Evolutionary conservation across 2,888 invertebrate species (phyloP), one percentile per base, ranked within the genome.

Genomic region (Tetramorium bicarinatum): DNA sequence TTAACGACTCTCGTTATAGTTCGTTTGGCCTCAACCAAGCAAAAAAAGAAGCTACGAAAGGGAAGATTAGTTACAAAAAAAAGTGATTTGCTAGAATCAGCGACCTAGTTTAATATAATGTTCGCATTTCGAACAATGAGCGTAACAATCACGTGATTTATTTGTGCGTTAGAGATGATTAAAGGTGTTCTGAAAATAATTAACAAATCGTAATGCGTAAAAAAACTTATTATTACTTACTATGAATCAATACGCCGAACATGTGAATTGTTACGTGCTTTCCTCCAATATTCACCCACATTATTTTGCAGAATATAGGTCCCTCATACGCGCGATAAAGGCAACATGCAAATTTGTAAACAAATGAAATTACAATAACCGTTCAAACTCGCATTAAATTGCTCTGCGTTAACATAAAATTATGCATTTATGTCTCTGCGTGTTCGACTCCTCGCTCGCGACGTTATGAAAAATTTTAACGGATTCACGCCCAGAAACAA

Each of bases 351-450:
- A 79, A 79, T 79, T 56, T 71, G 79, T 71, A 79, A 59, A 72
- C 79, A 79, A 79, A 79, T 56, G 44, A 44, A 72, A 38, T 76
- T 76, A 25, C 38, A 76, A 79, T 79, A 79, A 71, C 44, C 54
- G 47, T 21, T 56, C 21, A 34, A 59, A 56, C 15, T 59, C 41
- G 47, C 34, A 13, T 72, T 72, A 59, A 77, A 79, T 79, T 72
- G 47, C 25, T 38, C 34, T 34, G n/a, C 34, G 59, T 59, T 71
- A 67, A 79, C 44, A 71, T 79, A 79, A 72, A 79, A 72, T 79
- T 59, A 72, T 13, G 13, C 25, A 72, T 72, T 79, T 47, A 72
- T 59, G 47, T 34, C n/a, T 59, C 13, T 25, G 59, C 47, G 13
- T 21, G 18, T 18, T 0, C 34, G 34, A 79, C 54, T 56, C 69